Evolutionary conservation across 2,797 vertebrate genomes (phyloP).

Genomic region (Tapera naevia): DNA sequence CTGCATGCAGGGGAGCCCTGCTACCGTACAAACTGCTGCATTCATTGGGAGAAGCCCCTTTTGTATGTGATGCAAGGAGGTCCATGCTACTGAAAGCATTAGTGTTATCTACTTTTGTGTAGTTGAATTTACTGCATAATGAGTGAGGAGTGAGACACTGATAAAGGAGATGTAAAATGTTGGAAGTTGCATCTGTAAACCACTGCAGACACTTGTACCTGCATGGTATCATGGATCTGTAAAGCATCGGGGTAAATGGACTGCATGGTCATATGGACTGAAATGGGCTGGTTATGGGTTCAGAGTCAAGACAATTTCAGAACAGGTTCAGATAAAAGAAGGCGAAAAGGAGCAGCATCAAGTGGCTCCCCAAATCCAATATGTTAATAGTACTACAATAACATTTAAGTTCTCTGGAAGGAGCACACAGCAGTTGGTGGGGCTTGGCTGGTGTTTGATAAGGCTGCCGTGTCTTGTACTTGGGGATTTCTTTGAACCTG

Average conservation of each 20-base stretch:
- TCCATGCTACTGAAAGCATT: neutral
- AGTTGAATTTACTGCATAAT: neutral
- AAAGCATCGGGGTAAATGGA: neutral
- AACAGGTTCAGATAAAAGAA: neutral
- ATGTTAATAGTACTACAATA: neutral
- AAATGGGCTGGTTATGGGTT: neutral
- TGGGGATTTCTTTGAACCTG: rapidly evolving
- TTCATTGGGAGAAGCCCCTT: neutral
- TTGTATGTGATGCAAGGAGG: neutral
- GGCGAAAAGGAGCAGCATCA: rapidly evolving
- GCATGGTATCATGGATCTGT: neutral
- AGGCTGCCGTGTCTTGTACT: rapidly evolving
- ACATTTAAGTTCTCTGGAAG: neutral
- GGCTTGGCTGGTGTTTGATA: neutral
- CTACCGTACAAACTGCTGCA: too few species aligned
- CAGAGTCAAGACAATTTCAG: neutral
- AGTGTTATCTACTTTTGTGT: neutral
- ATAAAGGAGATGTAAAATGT: neutral
- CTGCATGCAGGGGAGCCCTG: neutral
- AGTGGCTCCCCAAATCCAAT: neutral
- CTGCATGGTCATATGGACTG: rapidly evolving
- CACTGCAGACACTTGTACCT: neutral
- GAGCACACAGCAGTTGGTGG: rapidly evolving
- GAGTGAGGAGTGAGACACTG: neutral
- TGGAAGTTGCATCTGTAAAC: neutral